phyloP scores from a whole-genome alignment of 2,797 vertebrate species.

The Eulemur coronatus region DNA sequence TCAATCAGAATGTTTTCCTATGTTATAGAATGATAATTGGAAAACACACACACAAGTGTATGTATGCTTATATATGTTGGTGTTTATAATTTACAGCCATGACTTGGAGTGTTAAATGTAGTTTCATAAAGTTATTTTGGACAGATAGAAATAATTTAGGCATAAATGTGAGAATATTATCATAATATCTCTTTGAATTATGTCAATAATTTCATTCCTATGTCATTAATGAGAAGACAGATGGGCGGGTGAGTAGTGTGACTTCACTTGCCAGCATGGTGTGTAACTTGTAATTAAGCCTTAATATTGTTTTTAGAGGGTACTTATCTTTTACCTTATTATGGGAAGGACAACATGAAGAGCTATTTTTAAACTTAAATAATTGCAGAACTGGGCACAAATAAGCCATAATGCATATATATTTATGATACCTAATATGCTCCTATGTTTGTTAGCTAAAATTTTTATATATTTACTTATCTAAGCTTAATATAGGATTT shows the following conservation, averaged over 20 bases:
- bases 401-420: neutral
- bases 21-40: neutral
- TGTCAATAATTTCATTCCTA: neutral
- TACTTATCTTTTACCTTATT: neutral
- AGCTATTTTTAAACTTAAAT: neutral
- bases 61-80: neutral
- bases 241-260: neutral
- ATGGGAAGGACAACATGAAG: neutral
- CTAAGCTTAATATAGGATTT: neutral
- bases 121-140: neutral
- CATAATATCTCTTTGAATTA: neutral
- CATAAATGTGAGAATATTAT: neutral
- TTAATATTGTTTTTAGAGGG: neutral
- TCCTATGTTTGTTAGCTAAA: neutral
- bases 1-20: neutral
- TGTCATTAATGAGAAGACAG: neutral
- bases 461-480: neutral
- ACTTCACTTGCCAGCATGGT: neutral
- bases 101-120: neutral
- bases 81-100: neutral
- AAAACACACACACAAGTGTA: neutral
- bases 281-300: neutral
- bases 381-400: neutral
- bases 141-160: neutral
- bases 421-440: constrained; percentile 12